Evolutionary conservation across 1,140 invertebrate genomes (phyloP).

Genomic region (Drosophila parvula): DNA sequence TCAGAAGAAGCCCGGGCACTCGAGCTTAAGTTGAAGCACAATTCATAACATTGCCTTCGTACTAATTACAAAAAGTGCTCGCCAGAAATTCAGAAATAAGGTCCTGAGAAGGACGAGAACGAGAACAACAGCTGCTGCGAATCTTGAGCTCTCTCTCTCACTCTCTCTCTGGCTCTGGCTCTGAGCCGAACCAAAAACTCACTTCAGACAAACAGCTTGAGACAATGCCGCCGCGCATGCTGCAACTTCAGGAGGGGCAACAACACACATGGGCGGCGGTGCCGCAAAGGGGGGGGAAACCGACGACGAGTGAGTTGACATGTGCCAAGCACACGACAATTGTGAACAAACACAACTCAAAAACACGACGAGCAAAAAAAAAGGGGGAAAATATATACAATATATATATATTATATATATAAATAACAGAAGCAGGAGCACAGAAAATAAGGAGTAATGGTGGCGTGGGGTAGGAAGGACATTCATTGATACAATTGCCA

Average conservation of each 20-base stretch:
- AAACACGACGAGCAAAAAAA: constrained; percentile 8
- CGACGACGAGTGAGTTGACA: constrained; percentile 66
- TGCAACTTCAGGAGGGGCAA: constrained; percentile 49
- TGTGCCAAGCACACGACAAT: constrained; percentile 72
- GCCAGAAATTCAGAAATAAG: constrained; percentile 18
- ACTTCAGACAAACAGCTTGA: constrained; percentile 78
- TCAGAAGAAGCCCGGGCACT: constrained; percentile 50
- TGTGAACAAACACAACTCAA: constrained; percentile 42
- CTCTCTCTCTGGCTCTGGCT: neutral
- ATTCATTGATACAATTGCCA: constrained; percentile 40
- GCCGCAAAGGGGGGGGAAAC: neutral
- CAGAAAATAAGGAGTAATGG: neutral
- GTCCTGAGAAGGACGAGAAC: constrained; percentile 14
- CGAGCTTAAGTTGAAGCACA: constrained; percentile 70
- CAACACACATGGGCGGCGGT: constrained; percentile 12
- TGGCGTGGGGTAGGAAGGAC: neutral
- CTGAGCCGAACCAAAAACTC: constrained; percentile 33
- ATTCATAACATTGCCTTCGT: constrained; percentile 79
- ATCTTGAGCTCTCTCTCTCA: constrained; percentile 22
- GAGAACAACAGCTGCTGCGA: constrained; percentile 43
- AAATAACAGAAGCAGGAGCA: constrained; percentile 2
- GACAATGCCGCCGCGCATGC: constrained; percentile 69
- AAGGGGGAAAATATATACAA: constrained; percentile 1
- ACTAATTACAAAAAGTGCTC: constrained; percentile 78
- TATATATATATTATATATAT: neutral